Percentiles rank a stretch among this genome's conserved stretches.
These are phyloP conservation scores for Aspidiotus rigidus DNA, from an alignment of 2,888 invertebrate species.

Conservation along the genomic window DNA sequence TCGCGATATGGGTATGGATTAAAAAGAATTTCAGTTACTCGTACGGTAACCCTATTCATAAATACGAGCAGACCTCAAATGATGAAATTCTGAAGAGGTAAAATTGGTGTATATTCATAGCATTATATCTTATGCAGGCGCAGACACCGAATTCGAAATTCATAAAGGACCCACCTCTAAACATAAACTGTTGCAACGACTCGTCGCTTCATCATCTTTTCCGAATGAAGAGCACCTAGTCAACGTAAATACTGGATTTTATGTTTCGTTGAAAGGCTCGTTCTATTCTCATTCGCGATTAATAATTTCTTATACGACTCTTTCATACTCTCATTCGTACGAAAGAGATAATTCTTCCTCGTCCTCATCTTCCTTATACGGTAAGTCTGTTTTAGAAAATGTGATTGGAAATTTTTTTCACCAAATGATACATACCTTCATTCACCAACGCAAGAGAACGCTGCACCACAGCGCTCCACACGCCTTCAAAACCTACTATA, in stretches of 20 bases:
- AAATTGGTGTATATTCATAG: background rate
- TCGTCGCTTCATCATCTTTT: constrained; percentile 25
- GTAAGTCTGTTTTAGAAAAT: background rate
- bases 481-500: too few relatives aligned
- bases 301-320: constrained; percentile 60
- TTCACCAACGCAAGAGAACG: too few relatives aligned
- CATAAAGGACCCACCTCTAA: constrained; percentile 59
- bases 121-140: background rate
- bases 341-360: background rate
- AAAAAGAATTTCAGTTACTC: too few relatives aligned
- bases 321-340: constrained; percentile 49
- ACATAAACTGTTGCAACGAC: constrained; percentile 45
- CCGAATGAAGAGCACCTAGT: constrained; percentile 51
- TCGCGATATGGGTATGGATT: constrained; percentile 51
- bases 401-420: too few relatives aligned
- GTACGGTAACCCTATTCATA: background rate
- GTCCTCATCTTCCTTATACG: background rate
- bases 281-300: constrained; percentile 55
- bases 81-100: too few relatives aligned
- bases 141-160: constrained; percentile 50
- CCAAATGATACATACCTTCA: too few relatives aligned
- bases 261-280: constrained; percentile 56
- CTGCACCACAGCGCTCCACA: too few relatives aligned
- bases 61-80: background rate
- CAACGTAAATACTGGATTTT: constrained; percentile 56